phyloP scores from a whole-genome alignment of 2,797 vertebrate genomes.

The Mustela erminea region DNA sequence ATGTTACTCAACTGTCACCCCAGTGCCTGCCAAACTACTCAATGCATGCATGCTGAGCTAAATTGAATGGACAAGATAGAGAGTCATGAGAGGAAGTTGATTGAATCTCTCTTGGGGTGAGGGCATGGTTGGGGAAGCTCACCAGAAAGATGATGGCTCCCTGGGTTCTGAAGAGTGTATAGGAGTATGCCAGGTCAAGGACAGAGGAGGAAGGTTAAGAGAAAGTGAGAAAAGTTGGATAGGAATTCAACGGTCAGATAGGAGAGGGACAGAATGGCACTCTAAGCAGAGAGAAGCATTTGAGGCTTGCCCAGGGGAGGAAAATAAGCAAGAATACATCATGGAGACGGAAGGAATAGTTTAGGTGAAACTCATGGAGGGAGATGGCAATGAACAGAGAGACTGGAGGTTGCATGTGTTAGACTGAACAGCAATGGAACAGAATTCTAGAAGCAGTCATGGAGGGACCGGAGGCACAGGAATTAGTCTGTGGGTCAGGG shows the following conservation, averaged over 20 bases:
- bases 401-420: not conserved
- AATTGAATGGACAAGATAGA: not conserved
- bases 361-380: not conserved
- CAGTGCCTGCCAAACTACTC: not conserved
- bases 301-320: not conserved
- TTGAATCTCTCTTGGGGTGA: not conserved
- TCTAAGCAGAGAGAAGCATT: not conserved
- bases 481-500: not conserved
- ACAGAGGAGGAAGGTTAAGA: not conserved
- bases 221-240: not conserved
- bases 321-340: not conserved
- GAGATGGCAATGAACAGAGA: not conserved
- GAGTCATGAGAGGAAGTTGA: rapidly evolving
- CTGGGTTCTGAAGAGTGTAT: not conserved
- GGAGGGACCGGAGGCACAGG: not conserved
- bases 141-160: rapidly evolving
- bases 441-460: not conserved
- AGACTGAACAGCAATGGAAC: not conserved
- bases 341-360: not conserved
- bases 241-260: not conserved
- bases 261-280: not conserved
- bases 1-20: not conserved
- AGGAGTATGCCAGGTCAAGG: not conserved
- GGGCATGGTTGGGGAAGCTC: not conserved
- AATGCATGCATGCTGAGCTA: no score